phyloP scores from a whole-genome alignment of 1,140 invertebrate species.

The Akabosia matsudoensis region DNA sequence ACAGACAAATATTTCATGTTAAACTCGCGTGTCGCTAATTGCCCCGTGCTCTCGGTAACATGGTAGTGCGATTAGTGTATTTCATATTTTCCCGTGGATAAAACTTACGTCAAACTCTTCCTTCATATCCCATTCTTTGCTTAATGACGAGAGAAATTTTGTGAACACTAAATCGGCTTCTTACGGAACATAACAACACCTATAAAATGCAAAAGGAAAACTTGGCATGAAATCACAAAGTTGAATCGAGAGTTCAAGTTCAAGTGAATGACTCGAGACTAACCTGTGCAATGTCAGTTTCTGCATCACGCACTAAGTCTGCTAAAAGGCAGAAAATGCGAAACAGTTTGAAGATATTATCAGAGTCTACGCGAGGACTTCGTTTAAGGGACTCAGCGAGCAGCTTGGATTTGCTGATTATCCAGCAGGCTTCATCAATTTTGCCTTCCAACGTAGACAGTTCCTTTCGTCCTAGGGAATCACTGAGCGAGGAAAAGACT shows the following conservation, averaged over 20 bases:
- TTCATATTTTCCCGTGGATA: too few species aligned
- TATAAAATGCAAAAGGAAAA: slow-evolving; percentile 32
- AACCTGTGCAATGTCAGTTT: slow-evolving; percentile 46
- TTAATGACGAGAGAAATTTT: slow-evolving; percentile 49
- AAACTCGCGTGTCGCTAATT: too few species aligned
- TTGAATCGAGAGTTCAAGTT: not conserved
- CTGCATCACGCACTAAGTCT: slow-evolving; percentile 57
- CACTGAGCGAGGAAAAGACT: slow-evolving; percentile 62
- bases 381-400: slow-evolving; percentile 59
- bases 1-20: not conserved
- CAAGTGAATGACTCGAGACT: not conserved
- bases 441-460: slow-evolving; percentile 60
- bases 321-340: slow-evolving; percentile 72
- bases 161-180: slow-evolving; percentile 50
- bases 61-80: not conserved
- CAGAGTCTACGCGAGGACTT: slow-evolving; percentile 60
- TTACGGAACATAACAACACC: slow-evolving; percentile 50
- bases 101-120: slow-evolving; percentile 37
- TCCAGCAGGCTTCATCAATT: slow-evolving; percentile 71
- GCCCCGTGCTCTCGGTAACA: too few species aligned
- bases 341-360: slow-evolving; percentile 69
- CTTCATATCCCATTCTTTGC: slow-evolving; percentile 44
- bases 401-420: slow-evolving; percentile 60
- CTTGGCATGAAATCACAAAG: not conserved
- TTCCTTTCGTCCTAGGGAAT: slow-evolving; percentile 56